phyloP scores from a whole-genome alignment of 2,797 vertebrate species.

The Gephyroberyx darwinii region DNA sequence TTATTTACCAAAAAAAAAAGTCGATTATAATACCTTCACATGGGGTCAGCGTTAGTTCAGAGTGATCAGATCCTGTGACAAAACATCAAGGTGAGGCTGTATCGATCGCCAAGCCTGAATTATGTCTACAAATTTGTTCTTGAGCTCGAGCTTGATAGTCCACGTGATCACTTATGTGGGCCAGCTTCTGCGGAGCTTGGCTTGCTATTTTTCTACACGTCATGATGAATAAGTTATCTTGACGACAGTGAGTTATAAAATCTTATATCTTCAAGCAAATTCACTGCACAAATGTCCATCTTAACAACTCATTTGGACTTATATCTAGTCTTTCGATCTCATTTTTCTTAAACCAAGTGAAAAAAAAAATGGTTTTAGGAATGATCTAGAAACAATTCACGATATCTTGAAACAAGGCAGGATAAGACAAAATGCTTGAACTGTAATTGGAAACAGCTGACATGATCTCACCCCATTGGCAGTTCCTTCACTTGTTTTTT shows the following conservation, averaged over 20 bases:
- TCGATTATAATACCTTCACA: no score
- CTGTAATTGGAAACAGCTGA: no score
- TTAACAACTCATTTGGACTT: not conserved
- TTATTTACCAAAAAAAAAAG: not conserved
- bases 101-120: slow-evolving; percentile 8
- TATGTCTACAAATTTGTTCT: not conserved
- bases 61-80: not conserved
- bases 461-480: no score
- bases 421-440: no score
- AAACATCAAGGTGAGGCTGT: not conserved
- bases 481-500: not conserved
- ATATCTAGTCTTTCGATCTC: no score
- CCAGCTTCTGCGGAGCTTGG: slow-evolving; percentile 10
- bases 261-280: not conserved
- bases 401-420: no score
- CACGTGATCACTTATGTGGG: slow-evolving; percentile 15
- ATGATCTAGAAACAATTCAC: no score
- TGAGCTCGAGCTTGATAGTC: not conserved
- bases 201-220: slow-evolving; percentile 14
- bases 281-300: slow-evolving; percentile 7
- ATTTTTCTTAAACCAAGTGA: no score
- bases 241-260: not conserved
- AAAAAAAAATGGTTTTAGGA: no score
- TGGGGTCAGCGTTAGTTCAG: not conserved
- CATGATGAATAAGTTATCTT: slow-evolving; percentile 3